Evolutionary conservation across 2,888 invertebrate species (phyloP).

Genomic region (Drosophila helvetica): DNA sequence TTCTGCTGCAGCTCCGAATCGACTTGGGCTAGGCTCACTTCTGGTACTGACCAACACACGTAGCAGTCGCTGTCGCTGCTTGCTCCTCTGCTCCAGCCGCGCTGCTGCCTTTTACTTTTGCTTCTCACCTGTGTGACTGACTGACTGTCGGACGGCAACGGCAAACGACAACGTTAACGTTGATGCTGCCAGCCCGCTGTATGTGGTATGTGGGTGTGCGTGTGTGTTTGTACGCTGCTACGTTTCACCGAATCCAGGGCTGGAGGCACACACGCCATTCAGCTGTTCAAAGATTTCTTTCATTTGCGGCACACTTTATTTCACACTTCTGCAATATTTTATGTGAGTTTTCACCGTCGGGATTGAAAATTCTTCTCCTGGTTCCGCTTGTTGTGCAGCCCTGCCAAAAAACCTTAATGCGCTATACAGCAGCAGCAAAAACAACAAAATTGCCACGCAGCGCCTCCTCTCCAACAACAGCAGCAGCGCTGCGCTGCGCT

Average conservation of each 20-base stretch:
- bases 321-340: not conserved
- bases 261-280: not conserved
- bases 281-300: constrained; percentile 4
- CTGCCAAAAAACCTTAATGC: constrained; percentile 2
- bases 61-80: constrained; percentile 3
- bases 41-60: constrained; percentile 1
- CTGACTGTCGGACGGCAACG: constrained; percentile 19
- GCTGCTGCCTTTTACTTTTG: constrained; percentile 59
- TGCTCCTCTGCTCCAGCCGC: constrained; percentile 59
- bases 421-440: constrained; percentile 26
- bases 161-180: not conserved
- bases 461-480: constrained; percentile 61
- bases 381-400: not conserved
- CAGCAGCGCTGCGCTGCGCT: constrained; percentile 17
- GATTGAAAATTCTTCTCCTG: not conserved
- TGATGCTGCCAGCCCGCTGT: not conserved
- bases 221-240: constrained; percentile 25
- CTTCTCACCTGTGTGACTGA: constrained; percentile 57
- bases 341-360: not conserved
- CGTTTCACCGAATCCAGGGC: constrained; percentile 56
- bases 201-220: constrained; percentile 22
- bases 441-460: constrained; percentile 72
- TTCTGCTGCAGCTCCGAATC: not conserved
- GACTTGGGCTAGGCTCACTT: constrained; percentile 1
- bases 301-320: not conserved